phyloP scores from a whole-genome alignment of 2,113 vertebrate genomes.

The Stegostoma tigrinum region DNA sequence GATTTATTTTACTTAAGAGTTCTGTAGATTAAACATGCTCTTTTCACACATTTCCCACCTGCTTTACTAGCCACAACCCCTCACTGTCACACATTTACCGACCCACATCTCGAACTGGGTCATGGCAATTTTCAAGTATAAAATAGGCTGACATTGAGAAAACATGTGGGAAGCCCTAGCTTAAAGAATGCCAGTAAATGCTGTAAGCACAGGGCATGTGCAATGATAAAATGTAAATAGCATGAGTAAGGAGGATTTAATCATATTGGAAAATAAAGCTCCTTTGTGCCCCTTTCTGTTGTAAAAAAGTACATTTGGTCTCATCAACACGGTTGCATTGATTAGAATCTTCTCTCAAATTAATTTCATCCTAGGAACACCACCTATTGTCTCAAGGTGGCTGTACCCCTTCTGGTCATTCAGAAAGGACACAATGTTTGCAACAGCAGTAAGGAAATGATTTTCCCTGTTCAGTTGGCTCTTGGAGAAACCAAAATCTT shows the following conservation, averaged over 20 bases:
- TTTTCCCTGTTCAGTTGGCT: slow-evolving; percentile 46
- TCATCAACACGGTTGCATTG: not conserved
- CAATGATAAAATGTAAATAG: not conserved
- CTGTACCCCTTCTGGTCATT: slow-evolving; percentile 70
- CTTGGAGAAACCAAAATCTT: slow-evolving; percentile 52
- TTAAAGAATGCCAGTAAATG: not conserved
- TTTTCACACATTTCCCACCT: too few relatives aligned
- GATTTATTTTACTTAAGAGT: too few relatives aligned
- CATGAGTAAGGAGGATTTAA: not conserved
- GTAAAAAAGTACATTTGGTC: not conserved
- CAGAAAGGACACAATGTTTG: slow-evolving; percentile 51
- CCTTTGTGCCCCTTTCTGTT: too few relatives aligned
- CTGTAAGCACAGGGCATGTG: not conserved
- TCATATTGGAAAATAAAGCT: not conserved
- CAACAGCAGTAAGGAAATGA: slow-evolving; percentile 52
- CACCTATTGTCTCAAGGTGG: slow-evolving; percentile 73
- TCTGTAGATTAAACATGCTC: too few relatives aligned
- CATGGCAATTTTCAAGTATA: too few relatives aligned
- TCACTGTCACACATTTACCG: too few relatives aligned
- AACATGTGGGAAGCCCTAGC: too few relatives aligned
- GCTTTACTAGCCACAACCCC: too few relatives aligned
- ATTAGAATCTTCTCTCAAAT: not conserved
- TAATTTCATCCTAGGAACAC: slow-evolving; percentile 61
- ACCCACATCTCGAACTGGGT: too few relatives aligned
- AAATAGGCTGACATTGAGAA: too few relatives aligned